A percentile compares a stretch with the other conserved stretches of the same genome.
Evolutionary conservation across 2,113 vertebrate species (phyloP).

Genomic region (Ellobius talpinus): DNA sequence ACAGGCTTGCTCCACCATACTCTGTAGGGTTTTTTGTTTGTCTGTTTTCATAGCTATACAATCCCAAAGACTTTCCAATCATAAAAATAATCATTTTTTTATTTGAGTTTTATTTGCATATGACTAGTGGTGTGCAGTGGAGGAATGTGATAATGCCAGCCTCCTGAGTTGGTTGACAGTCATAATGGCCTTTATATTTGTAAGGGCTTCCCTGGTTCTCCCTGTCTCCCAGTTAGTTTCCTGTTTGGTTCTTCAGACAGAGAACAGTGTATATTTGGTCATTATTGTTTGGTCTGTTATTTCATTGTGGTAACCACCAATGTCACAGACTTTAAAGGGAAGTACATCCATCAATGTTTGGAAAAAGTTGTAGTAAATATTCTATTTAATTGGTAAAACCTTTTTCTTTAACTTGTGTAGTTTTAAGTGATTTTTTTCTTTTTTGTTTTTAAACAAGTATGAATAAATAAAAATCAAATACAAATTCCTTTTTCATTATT

Average conservation of each 20-base stretch:
- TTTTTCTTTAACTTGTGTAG: conserved; percentile 28
- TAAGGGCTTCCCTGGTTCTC: neutral
- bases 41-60: neutral
- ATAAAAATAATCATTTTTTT: neutral
- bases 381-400: neutral
- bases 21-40: neutral
- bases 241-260: neutral
- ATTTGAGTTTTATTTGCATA: neutral
- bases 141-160: neutral
- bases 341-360: neutral
- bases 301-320: conserved; percentile 13
- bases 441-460: conserved; percentile 44
- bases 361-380: neutral
- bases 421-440: conserved; percentile 52
- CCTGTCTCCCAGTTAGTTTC: neutral
- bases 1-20: too few species aligned
- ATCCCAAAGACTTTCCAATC: neutral
- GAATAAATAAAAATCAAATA: conserved; percentile 68
- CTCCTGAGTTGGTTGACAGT: neutral
- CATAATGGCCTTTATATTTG: neutral
- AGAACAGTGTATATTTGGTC: neutral
- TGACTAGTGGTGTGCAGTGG: neutral
- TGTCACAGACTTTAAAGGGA: conserved; percentile 22
- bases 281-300: conserved; percentile 14
- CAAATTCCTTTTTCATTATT: conserved; percentile 61